Base-by-base conservation (phyloP, 2,797 vertebrate genomes). In the Ctenochaetus hawaiiensis region DNA sequence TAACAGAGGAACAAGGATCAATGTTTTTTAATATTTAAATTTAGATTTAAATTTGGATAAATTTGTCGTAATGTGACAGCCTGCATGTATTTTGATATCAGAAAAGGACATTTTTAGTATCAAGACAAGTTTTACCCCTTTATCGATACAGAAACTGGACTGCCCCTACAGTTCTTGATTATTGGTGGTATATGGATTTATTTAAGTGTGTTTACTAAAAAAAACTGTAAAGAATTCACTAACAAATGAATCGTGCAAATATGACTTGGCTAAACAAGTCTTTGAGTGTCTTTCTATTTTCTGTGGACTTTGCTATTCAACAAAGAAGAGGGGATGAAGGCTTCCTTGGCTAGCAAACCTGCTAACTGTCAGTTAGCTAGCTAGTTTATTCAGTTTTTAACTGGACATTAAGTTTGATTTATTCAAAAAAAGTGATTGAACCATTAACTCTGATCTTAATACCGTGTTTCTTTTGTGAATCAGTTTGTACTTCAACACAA, bases 1-100 rank as follows among this genome's bases (percentile, higher is more conserved):
- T 18, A 60, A 75, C 43, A 44, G 34, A 11, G 17, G 22, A 60
- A 53, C 57, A 58, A 59, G 43, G 45, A 5, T 57, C 17, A 44
- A 18, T 59, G 39, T 23, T 64, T 22, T 16, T 9, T 43, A n/a
- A 39, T 39, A 41, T 49, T 59, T 70, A 2, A 10, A 34, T 4
- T n/a, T n/a, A n/a, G 39, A 9, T 39, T 8, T 39, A 1, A 39
- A 8, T 57, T 68, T 18, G 3, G 6, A 41, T 4, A 14, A 2
- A 47, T 60, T 39, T 59, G 14, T 2, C 53, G 13, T 48, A 34
- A 37, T 47, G 3, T 45, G 18, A 56, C 2, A 26, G 39, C 39
- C 39, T 10, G 10, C 1, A 43, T 57, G 17, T 45, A 20, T 16
- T 8, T 22, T 8, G 5, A 67, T 9, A 34, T 45, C 23, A 57